Conservation (phyloP, 2,888 invertebrate genomes). For the Brenthis daphne region DNA sequence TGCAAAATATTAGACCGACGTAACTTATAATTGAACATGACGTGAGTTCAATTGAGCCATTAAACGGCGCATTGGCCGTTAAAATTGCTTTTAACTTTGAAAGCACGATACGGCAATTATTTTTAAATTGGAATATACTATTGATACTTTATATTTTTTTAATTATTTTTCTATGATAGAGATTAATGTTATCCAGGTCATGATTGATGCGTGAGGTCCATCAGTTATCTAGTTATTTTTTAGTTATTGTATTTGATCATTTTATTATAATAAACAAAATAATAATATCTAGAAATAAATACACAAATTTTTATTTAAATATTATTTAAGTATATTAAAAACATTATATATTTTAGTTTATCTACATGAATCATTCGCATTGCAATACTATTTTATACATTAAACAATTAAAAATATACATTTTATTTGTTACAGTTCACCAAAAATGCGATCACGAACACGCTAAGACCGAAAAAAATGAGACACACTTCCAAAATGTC, state of each 20-base stretch:
- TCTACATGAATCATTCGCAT: too few relatives aligned
- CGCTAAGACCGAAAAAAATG: conserved; percentile 43
- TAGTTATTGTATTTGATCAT: conserved; percentile 3
- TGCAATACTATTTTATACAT: too few relatives aligned
- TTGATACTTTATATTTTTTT: conserved; percentile 13
- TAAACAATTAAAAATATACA: background rate
- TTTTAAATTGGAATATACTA: conserved; percentile 28
- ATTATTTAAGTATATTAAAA: too few relatives aligned
- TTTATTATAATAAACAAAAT: background rate
- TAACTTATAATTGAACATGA: conserved; percentile 59
- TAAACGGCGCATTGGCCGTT: conserved; percentile 58
- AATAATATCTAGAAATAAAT: too few relatives aligned
- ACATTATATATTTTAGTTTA: too few relatives aligned
- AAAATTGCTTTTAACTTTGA: conserved; percentile 42
- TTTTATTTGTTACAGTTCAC: conserved; percentile 42
- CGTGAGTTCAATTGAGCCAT: conserved; percentile 53
- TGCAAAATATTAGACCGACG: conserved; percentile 55
- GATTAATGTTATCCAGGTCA: conserved; percentile 20
- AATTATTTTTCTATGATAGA: conserved; percentile 12
- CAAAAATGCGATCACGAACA: conserved; percentile 38
- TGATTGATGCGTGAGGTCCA: conserved; percentile 14
- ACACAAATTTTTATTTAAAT: too few relatives aligned
- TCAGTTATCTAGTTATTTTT: background rate
- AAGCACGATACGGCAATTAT: conserved; percentile 37
- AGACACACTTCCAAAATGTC: conserved; percentile 62